These are phyloP conservation scores for Cichlasoma orientale DNA, from an alignment of 2,797 vertebrate species.

Conservation along the genomic window DNA sequence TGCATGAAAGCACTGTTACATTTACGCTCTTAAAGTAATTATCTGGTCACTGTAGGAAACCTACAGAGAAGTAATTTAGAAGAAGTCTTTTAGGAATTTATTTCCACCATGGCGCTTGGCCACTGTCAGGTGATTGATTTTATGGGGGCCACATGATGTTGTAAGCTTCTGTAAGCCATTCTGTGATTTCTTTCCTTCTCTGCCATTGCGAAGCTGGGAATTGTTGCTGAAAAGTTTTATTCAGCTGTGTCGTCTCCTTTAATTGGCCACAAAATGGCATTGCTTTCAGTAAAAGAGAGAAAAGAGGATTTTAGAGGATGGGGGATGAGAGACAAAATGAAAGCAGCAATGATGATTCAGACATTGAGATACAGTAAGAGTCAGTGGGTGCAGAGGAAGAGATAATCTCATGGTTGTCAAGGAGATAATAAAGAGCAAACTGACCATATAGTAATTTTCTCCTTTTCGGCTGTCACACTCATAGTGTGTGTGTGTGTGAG, in stretches of 20 bases:
- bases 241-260: not conserved
- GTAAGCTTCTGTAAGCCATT: not conserved
- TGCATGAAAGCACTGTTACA: not conserved
- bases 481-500: not conserved
- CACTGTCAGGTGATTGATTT: conserved; percentile 48
- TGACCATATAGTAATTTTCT: conserved; percentile 32
- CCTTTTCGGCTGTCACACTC: conserved; percentile 5
- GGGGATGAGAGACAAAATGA: not conserved
- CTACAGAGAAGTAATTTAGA: not conserved
- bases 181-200: not conserved
- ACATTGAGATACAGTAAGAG: not conserved
- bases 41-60: not conserved
- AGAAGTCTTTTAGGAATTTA: conserved; percentile 9
- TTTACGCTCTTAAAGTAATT: not conserved
- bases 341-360: not conserved
- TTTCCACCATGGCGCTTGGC: not conserved
- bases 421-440: conserved; percentile 49
- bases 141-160: conserved; percentile 58
- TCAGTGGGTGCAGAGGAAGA: not conserved
- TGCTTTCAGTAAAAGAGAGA: not conserved
- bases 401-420: conserved; percentile 32
- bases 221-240: not conserved
- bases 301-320: not conserved
- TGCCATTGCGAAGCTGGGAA: not conserved
- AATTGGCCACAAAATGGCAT: not conserved